phyloP scores from a whole-genome alignment of 2,888 invertebrate species.

The Drosophila atripex region DNA sequence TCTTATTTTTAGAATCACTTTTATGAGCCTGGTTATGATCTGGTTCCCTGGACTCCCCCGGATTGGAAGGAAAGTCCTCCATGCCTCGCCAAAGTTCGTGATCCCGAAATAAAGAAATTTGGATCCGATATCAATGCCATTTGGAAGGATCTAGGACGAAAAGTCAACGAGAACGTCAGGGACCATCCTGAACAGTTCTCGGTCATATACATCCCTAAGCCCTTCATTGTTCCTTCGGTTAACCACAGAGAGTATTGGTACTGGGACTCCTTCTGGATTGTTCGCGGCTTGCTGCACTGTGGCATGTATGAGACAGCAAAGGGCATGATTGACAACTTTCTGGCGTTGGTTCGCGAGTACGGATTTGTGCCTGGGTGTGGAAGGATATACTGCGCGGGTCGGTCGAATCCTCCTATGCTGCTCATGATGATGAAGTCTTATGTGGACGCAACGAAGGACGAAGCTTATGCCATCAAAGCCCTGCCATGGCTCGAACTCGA shows the following conservation, averaged over 20 bases:
- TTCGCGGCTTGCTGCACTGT: constrained; percentile 92
- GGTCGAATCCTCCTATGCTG: constrained; percentile 93
- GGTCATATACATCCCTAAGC: constrained; percentile 92
- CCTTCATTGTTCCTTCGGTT: constrained; percentile 92
- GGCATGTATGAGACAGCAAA: constrained; percentile 92
- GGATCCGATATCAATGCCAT: constrained; percentile 84
- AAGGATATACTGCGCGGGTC: constrained; percentile 92
- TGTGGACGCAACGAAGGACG: constrained; percentile 88
- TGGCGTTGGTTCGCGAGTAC: constrained; percentile 90
- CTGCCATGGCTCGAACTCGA: constrained; percentile 89
- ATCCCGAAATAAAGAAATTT: constrained; percentile 89
- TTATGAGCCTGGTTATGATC: constrained; percentile 43
- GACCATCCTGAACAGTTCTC: constrained; percentile 90
- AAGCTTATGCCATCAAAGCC: constrained; percentile 86
- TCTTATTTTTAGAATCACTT: constrained; percentile 41
- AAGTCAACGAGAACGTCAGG: constrained; percentile 89
- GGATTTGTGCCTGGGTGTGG: constrained; percentile 96
- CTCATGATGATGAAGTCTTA: constrained; percentile 93
- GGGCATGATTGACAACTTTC: constrained; percentile 94
- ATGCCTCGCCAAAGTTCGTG: constrained; percentile 88
- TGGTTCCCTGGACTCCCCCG: constrained; percentile 46
- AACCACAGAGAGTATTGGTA: constrained; percentile 96
- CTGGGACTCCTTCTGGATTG: constrained; percentile 98
- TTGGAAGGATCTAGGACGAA: constrained; percentile 90
- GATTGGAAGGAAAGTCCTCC: constrained; percentile 57